Evolutionary conservation across 2,797 vertebrate species (phyloP).

Genomic region (Cirrhinus mrigala): DNA sequence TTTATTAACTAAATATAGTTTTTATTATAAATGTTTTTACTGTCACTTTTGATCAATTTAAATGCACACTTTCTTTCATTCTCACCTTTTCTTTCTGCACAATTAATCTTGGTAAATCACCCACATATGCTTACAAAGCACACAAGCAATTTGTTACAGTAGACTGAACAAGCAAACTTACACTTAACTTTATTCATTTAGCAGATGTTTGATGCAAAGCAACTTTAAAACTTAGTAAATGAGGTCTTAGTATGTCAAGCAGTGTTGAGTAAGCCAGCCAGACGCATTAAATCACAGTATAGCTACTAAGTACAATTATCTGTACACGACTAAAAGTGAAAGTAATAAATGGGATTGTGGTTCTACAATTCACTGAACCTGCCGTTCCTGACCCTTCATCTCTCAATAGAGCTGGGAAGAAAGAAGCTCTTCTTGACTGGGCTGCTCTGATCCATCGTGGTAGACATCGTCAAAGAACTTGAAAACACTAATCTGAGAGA

Average conservation of each 20-base stretch:
- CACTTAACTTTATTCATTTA: not conserved
- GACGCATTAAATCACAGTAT: not conserved
- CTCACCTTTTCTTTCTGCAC: not conserved
- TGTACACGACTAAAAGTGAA: not conserved
- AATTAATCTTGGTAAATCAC: not conserved
- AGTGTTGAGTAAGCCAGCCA: not conserved
- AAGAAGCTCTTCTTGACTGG: conserved; percentile 22
- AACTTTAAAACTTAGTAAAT: not conserved
- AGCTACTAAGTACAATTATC: not conserved
- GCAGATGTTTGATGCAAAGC: not conserved
- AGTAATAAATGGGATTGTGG: not conserved
- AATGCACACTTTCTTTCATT: not conserved
- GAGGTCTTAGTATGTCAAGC: not conserved
- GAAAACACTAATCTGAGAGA: conserved; percentile 49
- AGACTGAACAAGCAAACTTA: not conserved
- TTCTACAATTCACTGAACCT: not conserved
- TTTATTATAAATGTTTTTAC: not conserved
- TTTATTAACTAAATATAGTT: not conserved
- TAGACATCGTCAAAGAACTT: conserved; percentile 7
- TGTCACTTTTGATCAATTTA: not conserved
- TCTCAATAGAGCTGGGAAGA: conserved; percentile 5
- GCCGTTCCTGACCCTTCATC: not conserved
- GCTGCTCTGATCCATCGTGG: not conserved
- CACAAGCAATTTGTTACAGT: not conserved
- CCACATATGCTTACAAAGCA: not conserved